Evolutionary conservation across 2,888 invertebrate genomes (phyloP).

Genomic region (Sphaerolaimus hirsutus): DNA sequence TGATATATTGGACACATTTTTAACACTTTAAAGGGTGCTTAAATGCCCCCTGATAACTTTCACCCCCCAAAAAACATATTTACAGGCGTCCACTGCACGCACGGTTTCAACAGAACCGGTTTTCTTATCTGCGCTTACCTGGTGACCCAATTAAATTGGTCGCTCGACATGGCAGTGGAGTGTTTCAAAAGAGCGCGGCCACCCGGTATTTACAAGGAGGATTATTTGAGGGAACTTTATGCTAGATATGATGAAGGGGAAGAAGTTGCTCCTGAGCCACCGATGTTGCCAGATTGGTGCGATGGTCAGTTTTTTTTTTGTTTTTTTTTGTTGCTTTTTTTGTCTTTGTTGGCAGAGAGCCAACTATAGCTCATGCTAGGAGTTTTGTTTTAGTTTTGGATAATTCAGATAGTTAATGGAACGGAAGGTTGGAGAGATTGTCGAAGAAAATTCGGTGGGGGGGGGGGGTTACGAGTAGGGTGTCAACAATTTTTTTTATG

Average conservation of each 20-base stretch:
- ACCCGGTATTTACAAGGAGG: constrained; percentile 89
- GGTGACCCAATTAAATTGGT: constrained; percentile 40
- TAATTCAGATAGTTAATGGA: too few species aligned
- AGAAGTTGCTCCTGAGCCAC: constrained; percentile 44
- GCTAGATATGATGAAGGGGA: constrained; percentile 50
- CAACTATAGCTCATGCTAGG: too few species aligned
- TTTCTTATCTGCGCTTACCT: constrained; percentile 75
- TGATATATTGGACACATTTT: too few species aligned
- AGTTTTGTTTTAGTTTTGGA: too few species aligned
- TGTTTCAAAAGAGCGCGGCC: constrained; percentile 49
- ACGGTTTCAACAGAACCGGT: constrained; percentile 93
- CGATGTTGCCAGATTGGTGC: constrained; percentile 64
- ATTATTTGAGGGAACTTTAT: constrained; percentile 69
- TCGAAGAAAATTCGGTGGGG: too few species aligned
- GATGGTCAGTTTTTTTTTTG: constrained; percentile 4
- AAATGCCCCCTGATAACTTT: too few species aligned
- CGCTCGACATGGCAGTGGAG: constrained; percentile 54
- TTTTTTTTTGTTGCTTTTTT: too few species aligned
- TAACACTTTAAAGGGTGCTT: too few species aligned
- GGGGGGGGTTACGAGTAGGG: too few species aligned
- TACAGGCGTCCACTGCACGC: constrained; percentile 67
- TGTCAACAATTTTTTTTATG: too few species aligned
- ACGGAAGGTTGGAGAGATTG: too few species aligned
- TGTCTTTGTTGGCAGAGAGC: too few species aligned
- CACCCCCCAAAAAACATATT: constrained; percentile 12